Percentiles rank a stretch among this genome's conserved stretches.
phyloP scores from a whole-genome alignment of 1,140 invertebrate genomes.

The Oryzaephilus surinamensis region DNA sequence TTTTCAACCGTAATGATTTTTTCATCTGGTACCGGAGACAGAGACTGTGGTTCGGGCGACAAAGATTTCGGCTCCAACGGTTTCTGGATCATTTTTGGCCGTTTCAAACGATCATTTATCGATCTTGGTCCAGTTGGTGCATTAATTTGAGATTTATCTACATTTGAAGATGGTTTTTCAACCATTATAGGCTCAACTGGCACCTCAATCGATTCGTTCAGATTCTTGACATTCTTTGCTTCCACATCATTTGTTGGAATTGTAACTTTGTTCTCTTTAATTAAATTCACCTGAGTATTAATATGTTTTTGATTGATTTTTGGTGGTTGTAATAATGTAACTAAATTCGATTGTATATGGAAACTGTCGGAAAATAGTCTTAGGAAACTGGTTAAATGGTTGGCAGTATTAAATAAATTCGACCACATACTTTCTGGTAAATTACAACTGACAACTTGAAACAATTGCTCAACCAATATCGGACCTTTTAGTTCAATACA shows the following conservation, averaged over 20 bases:
- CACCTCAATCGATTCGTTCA: background rate
- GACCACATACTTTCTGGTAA: slow-evolving; percentile 69
- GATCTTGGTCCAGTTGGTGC: slow-evolving; percentile 19
- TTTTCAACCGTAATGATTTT: slow-evolving; percentile 1
- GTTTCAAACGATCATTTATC: slow-evolving; percentile 32
- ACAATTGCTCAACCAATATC: slow-evolving; percentile 74
- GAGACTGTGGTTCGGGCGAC: slow-evolving; percentile 19
- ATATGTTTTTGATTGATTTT: slow-evolving; percentile 45
- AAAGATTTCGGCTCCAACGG: slow-evolving; percentile 19
- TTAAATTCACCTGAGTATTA: slow-evolving; percentile 19
- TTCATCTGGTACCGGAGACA: slow-evolving; percentile 6
- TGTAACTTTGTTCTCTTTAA: slow-evolving; percentile 14
- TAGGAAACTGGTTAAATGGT: slow-evolving; percentile 76
- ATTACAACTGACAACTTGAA: slow-evolving; percentile 65
- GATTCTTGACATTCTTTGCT: slow-evolving; percentile 20
- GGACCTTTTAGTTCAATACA: slow-evolving; percentile 57
- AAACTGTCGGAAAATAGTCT: slow-evolving; percentile 85
- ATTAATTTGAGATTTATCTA: background rate
- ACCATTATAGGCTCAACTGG: background rate
- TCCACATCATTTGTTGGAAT: slow-evolving; percentile 13
- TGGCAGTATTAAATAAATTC: slow-evolving; percentile 74
- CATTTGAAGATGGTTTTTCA: slow-evolving; percentile 3
- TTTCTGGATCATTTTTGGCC: slow-evolving; percentile 30
- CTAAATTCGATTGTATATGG: slow-evolving; percentile 80
- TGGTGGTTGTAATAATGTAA: slow-evolving; percentile 63